Base-by-base conservation (phyloP, 2,888 invertebrate species). In the Drosophila flavopinicola region DNA sequence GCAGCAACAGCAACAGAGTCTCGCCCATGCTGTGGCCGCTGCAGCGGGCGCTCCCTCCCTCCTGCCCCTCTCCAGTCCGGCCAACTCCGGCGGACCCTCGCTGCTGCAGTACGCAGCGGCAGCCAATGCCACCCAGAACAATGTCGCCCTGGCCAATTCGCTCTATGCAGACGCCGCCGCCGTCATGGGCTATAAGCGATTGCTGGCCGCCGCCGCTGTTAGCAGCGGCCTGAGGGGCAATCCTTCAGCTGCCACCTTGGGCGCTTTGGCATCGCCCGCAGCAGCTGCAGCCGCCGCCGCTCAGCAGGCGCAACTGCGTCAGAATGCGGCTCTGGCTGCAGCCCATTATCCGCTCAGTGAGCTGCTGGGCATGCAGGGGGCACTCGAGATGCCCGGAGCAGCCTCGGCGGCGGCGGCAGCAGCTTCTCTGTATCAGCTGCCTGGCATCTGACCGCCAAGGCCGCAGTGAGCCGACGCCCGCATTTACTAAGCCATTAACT, bases 391-490 rank as follows among this genome's bases (percentile, higher is more conserved):
- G 87, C 91, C 91, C 29, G 70, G 64, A 24, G 66, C 78, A 13
- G 80, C 88, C n/a, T 68, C 90, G 4, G 93, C 91, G n/a, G 78
- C 79, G 35, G 83, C 85, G 15, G 84, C 90, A 24, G 85, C 90
- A 15, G 93, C 91, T 30, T 93, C 95, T 10, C 93, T 96, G 47
- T 96, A 96, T 89, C 94, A 95, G 87, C 93, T 94, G 63, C 93
- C 95, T 57, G 93, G 95, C 47, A 94, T 95, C 90, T 94, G 95
- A 92, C 93, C 94, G 37, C 90, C 92, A 33, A 80, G 90, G 39
- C 88, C 78, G 20, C 88, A 89, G 66, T 89, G 72, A 74, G 35
- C 39, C 57, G 29, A 27, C 15, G 52, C 47, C 13, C 29, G 49
- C 17, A 49, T 30, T 32, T 41, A 15, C 20, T 61, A 54, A 27